phyloP scores from a whole-genome alignment of 2,797 vertebrate species.

The Zalophus californianus region DNA sequence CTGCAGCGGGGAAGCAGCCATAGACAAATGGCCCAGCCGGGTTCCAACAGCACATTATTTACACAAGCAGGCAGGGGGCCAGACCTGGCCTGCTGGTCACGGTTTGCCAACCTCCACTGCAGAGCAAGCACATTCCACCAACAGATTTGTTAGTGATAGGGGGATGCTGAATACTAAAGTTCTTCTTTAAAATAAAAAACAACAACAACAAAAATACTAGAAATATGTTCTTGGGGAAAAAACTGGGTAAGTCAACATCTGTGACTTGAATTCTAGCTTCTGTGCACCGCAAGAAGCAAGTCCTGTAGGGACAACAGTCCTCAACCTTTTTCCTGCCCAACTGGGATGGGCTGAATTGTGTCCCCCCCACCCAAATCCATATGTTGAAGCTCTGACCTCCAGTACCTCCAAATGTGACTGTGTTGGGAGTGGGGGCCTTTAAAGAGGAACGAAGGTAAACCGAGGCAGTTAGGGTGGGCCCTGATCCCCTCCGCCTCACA shows the following conservation, averaged over 20 bases:
- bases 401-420: neutral
- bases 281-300: neutral
- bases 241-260: neutral
- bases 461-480: fast-evolving
- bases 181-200: neutral
- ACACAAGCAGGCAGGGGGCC: neutral
- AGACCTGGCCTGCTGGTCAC: neutral
- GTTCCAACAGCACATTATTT: neutral
- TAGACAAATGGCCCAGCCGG: fast-evolving
- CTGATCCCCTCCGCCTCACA: neutral
- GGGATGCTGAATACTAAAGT: neutral
- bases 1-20: neutral
- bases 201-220: neutral
- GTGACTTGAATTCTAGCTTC: neutral
- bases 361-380: neutral
- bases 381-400: neutral
- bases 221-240: neutral
- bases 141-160: neutral
- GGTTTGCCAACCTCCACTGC: fast-evolving
- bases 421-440: neutral
- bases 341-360: neutral
- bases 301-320: neutral
- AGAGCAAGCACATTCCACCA: neutral
- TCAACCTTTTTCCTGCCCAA: neutral
- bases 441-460: neutral